Evolutionary conservation across 2,888 invertebrate genomes (phyloP), one percentile per base, ranked within the genome.

Genomic region (Hypselothyrea guttata): DNA sequence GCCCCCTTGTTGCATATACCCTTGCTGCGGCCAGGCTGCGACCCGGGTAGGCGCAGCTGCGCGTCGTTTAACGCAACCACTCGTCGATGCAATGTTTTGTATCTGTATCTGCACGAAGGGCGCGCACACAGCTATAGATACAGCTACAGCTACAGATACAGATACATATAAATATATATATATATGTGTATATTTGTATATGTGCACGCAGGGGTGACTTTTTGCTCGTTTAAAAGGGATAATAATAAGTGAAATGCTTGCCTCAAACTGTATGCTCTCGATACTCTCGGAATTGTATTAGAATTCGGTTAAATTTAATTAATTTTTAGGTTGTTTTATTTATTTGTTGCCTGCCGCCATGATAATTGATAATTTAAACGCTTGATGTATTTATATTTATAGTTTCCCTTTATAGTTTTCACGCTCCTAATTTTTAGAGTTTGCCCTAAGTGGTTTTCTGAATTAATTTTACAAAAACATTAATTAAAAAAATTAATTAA

Each of bases 61-160:
- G 68, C 64, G 22, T 22, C 78, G 54, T 82, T 84, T 82, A 78
- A 76, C 83, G 75, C 83, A 74, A 84, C 82, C 78, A 84, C 78
- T 79, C 78, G 75, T 79, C 78, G 75, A 45, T 71, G 65, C 69
- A 69, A 51, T 70, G 71, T 71, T n/a, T 69, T 71, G 73, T 75
- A 76, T 74, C 76, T 71, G 22, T 22, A 22, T 5, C 22, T 22
- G 72, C 73, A 61, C 73, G 49, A 59, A 72, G 65, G 75, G 72
- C 72, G 54, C 62, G 62, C 69, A 63, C 41, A 53, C 15, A 49
- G 31, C 34, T 8, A 51, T 22, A 51, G 30, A 48, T 5, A 48
- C 52, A 40, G 38, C 16, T 53, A 46, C 42, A 69, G 45, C 15
- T 53, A 63, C 64, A 64, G 13, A 41, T 44, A 52, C 51, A 56